phyloP scores from a whole-genome alignment of 2,797 vertebrate species.

The Aulostomus chinensis region DNA sequence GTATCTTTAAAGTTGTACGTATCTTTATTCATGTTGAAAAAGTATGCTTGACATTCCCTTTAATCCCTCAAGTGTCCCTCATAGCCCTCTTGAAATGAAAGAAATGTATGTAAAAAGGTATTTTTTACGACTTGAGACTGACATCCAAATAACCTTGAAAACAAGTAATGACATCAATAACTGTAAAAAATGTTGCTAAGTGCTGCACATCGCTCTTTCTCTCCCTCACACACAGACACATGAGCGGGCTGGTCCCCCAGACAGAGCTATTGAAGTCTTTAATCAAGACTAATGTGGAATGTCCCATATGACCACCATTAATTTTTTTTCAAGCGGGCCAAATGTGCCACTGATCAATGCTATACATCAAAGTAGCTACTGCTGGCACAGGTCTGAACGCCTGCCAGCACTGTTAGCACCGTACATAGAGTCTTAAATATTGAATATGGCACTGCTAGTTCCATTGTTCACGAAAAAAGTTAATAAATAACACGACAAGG shows the following conservation, averaged over 20 bases:
- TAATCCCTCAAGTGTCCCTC: no score
- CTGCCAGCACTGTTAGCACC: conserved; percentile 39
- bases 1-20: no score
- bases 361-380: conserved; percentile 50
- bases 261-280: conserved; percentile 62
- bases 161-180: background rate
- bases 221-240: conserved; percentile 2
- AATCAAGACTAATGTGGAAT: conserved; percentile 74
- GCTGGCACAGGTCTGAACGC: conserved; percentile 36
- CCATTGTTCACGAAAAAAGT: conserved; percentile 26
- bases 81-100: no score
- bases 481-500: conserved; percentile 14
- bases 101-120: no score
- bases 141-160: no score
- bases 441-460: conserved; percentile 27
- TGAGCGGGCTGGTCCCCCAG: conserved; percentile 15
- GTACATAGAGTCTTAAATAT: conserved; percentile 28
- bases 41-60: no score
- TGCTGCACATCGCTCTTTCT: background rate
- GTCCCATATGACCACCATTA: conserved; percentile 59
- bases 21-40: no score
- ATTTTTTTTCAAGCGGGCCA: conserved; percentile 61
- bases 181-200: background rate
- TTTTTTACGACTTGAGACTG: background rate
- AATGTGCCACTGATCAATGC: conserved; percentile 61